These are phyloP conservation scores for Acipenser ruthenus DNA, from an alignment of 2,797 vertebrate genomes.

Conservation along the genomic window DNA sequence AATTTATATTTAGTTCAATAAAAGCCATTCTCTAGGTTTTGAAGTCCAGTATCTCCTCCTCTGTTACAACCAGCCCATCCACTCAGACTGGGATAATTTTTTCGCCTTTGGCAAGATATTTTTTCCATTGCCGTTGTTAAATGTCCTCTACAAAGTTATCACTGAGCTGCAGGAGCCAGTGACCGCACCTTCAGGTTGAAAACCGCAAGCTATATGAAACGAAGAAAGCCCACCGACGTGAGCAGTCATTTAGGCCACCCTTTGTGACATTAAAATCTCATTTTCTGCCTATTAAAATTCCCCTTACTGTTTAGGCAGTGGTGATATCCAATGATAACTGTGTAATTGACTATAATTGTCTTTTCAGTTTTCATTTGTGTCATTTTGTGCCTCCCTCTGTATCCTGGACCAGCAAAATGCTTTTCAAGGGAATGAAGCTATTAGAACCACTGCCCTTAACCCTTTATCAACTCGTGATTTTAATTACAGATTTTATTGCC, in stretches of 20 bases:
- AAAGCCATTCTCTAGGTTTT: not conserved
- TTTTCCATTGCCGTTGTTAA: conserved; percentile 70
- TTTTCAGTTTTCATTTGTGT: conserved; percentile 99
- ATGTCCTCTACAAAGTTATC: conserved; percentile 71
- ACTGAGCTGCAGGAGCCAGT: conserved; percentile 58
- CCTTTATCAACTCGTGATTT: conserved; percentile 54
- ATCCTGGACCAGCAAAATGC: conserved; percentile 54
- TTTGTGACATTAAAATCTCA: conserved; percentile 98
- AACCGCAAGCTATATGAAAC: conserved; percentile 62
- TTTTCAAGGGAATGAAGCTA: conserved; percentile 59
- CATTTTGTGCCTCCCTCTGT: conserved; percentile 74
- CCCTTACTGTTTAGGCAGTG: conserved; percentile 71
- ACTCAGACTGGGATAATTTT: conserved; percentile 14
- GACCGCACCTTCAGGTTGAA: conserved; percentile 51
- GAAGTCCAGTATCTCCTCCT: not conserved
- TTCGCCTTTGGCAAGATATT: conserved; percentile 72
- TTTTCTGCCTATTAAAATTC: conserved; percentile 98
- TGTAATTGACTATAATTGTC: conserved; percentile 99
- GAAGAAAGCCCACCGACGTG: conserved; percentile 60
- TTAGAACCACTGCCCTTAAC: conserved; percentile 63
- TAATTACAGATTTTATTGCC: conserved; percentile 72
- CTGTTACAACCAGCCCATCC: not conserved
- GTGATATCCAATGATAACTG: conserved; percentile 94
- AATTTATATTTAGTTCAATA: not conserved
- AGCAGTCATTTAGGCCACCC: conserved; percentile 72